These are phyloP conservation scores for Hylomyscus alleni DNA, from an alignment of 2,797 vertebrate genomes.

Conservation along the genomic window DNA sequence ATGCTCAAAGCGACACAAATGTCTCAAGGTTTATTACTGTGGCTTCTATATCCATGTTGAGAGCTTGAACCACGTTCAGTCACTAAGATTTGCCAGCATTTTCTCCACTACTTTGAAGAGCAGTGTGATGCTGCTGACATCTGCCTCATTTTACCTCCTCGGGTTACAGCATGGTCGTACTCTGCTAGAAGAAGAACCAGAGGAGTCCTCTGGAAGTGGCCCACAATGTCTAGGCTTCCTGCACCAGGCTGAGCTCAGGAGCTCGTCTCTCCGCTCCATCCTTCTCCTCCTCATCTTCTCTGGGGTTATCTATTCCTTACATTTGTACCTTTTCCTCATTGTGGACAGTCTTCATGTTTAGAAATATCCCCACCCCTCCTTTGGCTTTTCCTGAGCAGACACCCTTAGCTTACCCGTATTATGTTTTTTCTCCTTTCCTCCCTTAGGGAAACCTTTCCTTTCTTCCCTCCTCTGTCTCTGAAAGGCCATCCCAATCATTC, in stretches of 20 bases:
- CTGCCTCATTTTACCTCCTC: fast-evolving
- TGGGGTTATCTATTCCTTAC: not conserved
- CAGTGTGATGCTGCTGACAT: fast-evolving
- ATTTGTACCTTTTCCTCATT: not conserved
- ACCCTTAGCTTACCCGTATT: not conserved
- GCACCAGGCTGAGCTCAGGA: no score
- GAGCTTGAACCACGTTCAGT: not conserved
- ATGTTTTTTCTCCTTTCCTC: not conserved
- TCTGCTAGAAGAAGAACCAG: fast-evolving
- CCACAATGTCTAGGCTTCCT: fast-evolving
- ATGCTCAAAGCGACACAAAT: fast-evolving
- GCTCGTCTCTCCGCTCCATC: no score
- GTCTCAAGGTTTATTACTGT: not conserved
- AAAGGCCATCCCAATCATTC: not conserved
- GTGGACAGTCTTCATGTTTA: not conserved
- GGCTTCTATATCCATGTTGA: not conserved
- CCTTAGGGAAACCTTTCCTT: not conserved
- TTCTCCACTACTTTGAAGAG: not conserved
- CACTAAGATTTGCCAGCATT: not conserved
- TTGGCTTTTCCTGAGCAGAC: not conserved
- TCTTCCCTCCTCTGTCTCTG: not conserved
- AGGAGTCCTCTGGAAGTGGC: not conserved
- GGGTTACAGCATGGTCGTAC: fast-evolving
- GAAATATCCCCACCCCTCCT: not conserved
- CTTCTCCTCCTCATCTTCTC: not conserved